Percentiles rank a stretch among this genome's conserved stretches.
Conservation (phyloP, 2,797 vertebrate genomes). For the Mus caroli region DNA sequence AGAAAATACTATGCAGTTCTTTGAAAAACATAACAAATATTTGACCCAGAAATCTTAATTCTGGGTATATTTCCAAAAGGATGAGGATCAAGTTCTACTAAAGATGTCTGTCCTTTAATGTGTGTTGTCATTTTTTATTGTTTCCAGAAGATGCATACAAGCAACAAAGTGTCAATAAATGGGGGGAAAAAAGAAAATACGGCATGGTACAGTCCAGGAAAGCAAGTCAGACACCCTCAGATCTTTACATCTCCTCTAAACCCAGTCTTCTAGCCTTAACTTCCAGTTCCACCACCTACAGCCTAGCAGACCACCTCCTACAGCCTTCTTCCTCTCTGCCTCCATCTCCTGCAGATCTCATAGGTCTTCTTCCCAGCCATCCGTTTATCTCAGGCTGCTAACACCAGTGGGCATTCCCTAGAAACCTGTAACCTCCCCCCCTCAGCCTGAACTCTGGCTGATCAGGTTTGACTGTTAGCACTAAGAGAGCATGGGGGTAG, state of each 20-base stretch:
- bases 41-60: not conserved
- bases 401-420: too few species aligned
- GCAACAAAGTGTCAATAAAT: not conserved
- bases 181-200: not conserved
- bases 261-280: not conserved
- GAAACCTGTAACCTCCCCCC: too few species aligned
- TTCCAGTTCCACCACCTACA: not conserved
- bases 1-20: not conserved
- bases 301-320: not conserved
- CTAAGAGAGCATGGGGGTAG: too few species aligned
- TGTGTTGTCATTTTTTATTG: not conserved
- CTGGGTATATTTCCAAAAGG: not conserved
- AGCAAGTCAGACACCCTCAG: too few species aligned
- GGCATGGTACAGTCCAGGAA: not conserved
- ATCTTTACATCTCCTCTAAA: not conserved
- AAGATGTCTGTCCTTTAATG: too few species aligned
- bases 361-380: too few species aligned
- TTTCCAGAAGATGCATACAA: not conserved
- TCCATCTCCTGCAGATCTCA: not conserved
- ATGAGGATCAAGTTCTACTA: not conserved
- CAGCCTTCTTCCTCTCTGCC: too few species aligned
- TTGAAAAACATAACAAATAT: not conserved
- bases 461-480: too few species aligned
- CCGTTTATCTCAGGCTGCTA: not conserved
- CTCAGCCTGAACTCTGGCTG: too few species aligned